Evolutionary conservation across 2,113 vertebrate species (phyloP).

Genomic region (Lampris incognitus): DNA sequence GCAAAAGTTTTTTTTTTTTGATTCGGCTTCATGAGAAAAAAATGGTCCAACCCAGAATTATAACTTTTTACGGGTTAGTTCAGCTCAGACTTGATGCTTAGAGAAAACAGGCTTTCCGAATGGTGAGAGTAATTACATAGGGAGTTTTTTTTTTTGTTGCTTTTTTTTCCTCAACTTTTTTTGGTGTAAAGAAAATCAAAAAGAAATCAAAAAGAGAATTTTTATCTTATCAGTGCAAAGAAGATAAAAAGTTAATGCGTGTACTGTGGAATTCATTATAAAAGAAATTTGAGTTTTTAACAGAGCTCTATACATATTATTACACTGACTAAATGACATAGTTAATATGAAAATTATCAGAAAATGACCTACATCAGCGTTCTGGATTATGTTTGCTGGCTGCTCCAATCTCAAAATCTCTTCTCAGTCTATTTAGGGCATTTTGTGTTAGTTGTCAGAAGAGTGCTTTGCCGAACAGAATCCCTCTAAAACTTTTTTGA

Average conservation of each 20-base stretch:
- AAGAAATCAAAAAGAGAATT: constrained; percentile 4
- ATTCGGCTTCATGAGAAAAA: constrained; percentile 37
- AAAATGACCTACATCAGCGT: constrained; percentile 68
- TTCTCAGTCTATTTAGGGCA: constrained; percentile 64
- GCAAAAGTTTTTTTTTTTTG: constrained; percentile 46
- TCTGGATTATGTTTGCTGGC: constrained; percentile 63
- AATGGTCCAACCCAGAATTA: constrained; percentile 11
- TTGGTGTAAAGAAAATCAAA: neutral
- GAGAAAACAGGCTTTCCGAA: constrained; percentile 10
- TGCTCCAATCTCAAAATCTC: constrained; percentile 70
- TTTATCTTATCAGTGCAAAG: neutral
- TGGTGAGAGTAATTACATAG: constrained; percentile 5
- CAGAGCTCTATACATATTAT: neutral
- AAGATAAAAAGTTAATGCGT: neutral
- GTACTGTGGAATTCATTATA: constrained; percentile 13
- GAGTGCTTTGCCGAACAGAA: constrained; percentile 40
- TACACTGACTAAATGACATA: constrained; percentile 21
- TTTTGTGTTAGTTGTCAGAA: constrained; percentile 48
- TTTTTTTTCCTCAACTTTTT: neutral
- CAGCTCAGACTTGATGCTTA: constrained; percentile 29
- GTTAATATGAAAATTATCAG: constrained; percentile 47
- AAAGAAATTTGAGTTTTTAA: constrained; percentile 6
- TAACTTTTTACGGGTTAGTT: constrained; percentile 25
- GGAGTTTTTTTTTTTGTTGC: neutral
- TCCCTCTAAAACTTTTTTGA: constrained; percentile 48